Conservation (phyloP, 2,113 vertebrate species). For the Aphyosemion australe region DNA sequence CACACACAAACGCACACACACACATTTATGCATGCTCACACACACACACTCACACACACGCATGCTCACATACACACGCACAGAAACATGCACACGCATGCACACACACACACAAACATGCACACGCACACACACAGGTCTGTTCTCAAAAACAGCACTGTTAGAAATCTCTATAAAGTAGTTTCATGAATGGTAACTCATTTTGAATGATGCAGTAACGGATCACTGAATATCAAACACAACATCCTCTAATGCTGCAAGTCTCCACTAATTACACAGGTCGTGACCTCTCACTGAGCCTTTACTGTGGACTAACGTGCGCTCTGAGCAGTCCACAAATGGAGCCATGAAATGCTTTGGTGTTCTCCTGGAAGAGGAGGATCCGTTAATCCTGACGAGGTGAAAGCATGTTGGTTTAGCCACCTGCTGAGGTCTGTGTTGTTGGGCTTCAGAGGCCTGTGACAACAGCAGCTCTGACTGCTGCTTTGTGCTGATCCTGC, state of each 20-base stretch:
- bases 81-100: too few species aligned
- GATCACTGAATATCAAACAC: slow-evolving; percentile 14
- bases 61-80: too few species aligned
- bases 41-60: too few species aligned
- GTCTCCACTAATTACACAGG: slow-evolving; percentile 14
- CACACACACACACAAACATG: too few species aligned
- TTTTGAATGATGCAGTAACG: slow-evolving; percentile 1
- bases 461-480: slow-evolving; percentile 12
- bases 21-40: too few species aligned
- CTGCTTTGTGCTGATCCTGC: neutral
- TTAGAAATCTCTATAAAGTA: too few species aligned
- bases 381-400: slow-evolving; percentile 52
- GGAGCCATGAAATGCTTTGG: slow-evolving; percentile 20
- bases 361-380: slow-evolving; percentile 28
- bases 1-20: too few species aligned
- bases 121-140: too few species aligned
- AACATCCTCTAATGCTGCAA: slow-evolving; percentile 1
- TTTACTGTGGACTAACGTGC: slow-evolving; percentile 9
- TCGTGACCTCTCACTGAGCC: neutral
- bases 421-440: slow-evolving; percentile 38
- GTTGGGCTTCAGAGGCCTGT: slow-evolving; percentile 21
- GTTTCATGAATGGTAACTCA: too few species aligned
- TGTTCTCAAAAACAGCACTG: too few species aligned
- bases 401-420: slow-evolving; percentile 33
- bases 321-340: neutral